phyloP scores from a whole-genome alignment of 2,888 invertebrate genomes.

The Atethmia centrago region DNA sequence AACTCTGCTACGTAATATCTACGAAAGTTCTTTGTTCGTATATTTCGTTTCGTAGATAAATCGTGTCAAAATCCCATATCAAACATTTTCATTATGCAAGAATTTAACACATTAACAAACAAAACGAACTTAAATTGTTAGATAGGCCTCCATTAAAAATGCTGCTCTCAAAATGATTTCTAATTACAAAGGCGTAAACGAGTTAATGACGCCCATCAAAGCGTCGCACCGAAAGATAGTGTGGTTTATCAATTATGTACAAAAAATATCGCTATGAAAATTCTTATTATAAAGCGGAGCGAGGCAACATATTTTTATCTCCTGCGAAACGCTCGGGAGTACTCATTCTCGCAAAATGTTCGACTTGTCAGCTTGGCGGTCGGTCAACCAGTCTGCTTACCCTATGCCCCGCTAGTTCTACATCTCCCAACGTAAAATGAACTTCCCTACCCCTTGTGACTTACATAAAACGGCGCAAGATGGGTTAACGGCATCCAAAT shows the following conservation, averaged over 20 bases:
- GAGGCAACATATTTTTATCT: constrained; percentile 85
- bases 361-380: constrained; percentile 73
- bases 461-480: constrained; percentile 23
- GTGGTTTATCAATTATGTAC: constrained; percentile 70
- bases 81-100: constrained; percentile 29
- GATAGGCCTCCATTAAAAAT: constrained; percentile 37
- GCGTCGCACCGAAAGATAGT: constrained; percentile 20
- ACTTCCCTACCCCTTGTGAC: constrained; percentile 65
- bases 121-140: constrained; percentile 22
- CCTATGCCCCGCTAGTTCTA: constrained; percentile 71
- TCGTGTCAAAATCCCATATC: constrained; percentile 2
- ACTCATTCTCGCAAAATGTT: constrained; percentile 77
- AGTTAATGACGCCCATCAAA: constrained; percentile 53
- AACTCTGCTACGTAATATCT: background rate
- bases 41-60: background rate
- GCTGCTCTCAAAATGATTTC: constrained; percentile 49
- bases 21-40: constrained; percentile 36
- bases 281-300: constrained; percentile 77
- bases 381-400: constrained; percentile 70
- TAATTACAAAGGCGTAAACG: constrained; percentile 55
- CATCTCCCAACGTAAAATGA: constrained; percentile 73
- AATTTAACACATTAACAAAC: constrained; percentile 38
- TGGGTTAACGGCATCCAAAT: constrained; percentile 54
- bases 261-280: constrained; percentile 72
- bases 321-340: constrained; percentile 81